Conservation (phyloP, 1,140 invertebrate genomes). For the Hetaerina americana region DNA sequence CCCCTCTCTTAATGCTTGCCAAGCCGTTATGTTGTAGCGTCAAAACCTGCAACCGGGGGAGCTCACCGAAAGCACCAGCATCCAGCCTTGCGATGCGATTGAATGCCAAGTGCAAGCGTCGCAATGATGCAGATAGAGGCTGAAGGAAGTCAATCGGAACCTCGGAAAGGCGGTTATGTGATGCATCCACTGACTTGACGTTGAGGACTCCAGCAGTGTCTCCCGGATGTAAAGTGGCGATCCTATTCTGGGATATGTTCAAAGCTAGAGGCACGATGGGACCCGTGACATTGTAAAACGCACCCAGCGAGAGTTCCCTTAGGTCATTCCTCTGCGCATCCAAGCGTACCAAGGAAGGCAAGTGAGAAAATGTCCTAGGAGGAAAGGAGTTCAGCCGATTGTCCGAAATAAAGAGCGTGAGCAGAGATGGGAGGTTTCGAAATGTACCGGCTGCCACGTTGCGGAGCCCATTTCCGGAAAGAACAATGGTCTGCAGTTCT, state of each 20-base stretch:
- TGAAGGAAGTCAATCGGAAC: constrained; percentile 50
- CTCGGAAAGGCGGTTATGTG: constrained; percentile 47
- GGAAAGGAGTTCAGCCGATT: constrained; percentile 49
- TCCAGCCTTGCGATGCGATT: constrained; percentile 58
- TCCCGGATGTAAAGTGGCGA: constrained; percentile 42
- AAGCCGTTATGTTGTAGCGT: constrained; percentile 62
- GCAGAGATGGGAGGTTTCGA: constrained; percentile 47
- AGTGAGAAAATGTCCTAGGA: constrained; percentile 46
- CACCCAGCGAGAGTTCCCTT: constrained; percentile 45
- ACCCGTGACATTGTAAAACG: constrained; percentile 50
- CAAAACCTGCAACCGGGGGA: constrained; percentile 54
- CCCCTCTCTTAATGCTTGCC: constrained; percentile 43
- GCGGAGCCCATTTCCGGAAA: constrained; percentile 56
- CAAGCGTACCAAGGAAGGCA: constrained; percentile 50
- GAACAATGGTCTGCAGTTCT: constrained; percentile 51
- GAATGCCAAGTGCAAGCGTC: constrained; percentile 53
- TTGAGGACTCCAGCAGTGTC: constrained; percentile 32
- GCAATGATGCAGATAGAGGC: constrained; percentile 42
- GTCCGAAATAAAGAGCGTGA: constrained; percentile 52
- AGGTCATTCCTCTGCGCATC: constrained; percentile 61
- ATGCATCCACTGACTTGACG: constrained; percentile 54
- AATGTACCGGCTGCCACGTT: constrained; percentile 42
- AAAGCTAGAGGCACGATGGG: constrained; percentile 42
- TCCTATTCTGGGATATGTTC: constrained; percentile 55
- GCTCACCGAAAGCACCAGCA: constrained; percentile 52